Evolutionary conservation across 1,140 invertebrate genomes (phyloP), one percentile per base, ranked within the genome.

Genomic region (Eubasilissa regina): DNA sequence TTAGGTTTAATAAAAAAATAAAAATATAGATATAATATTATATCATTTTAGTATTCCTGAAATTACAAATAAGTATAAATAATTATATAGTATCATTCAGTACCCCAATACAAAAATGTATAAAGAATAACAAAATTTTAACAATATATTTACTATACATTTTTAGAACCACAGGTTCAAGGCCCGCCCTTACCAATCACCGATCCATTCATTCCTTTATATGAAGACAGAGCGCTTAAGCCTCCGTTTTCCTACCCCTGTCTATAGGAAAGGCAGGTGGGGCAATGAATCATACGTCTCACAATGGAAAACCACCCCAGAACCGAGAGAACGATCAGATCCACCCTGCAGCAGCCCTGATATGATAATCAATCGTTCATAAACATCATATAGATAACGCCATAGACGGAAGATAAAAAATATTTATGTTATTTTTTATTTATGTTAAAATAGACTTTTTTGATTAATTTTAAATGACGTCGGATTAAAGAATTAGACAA

Each of bases 311-410:
- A 8, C 74, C 68, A 73, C 68, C 68, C 68, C 48, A 45, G 43
- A 21, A 55, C 44, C 73, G 55, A 45, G 80, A 81, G 60, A 64
- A 35, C 60, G 60, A 64, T 64, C 64, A 68, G 64, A 77, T 68
- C 79, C 79, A 43, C 58, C 81, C 64, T 64, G 15, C 15, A 68
- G 44, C 78, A 75, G 62, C 62, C 73, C 73, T 53, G 81, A 83
- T 83, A 83, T 83, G 81, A 83, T 83, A 83, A 83, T 83, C 81
- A 83, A 83, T 83, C 81, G 81, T 83, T 83, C 81, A 83, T 83
- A 83, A 83, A 83, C 81, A 83, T 80, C 81, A 76, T 78, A 80
- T 80, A 78, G 81, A 83, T 83, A 83, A 80, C n/a, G 44, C 10
- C 78, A 82, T 44, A 8, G 78, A 60, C 68, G 77, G 62, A 12